These are phyloP conservation scores for Riparia riparia DNA, from an alignment of 2,113 vertebrate species.

Conservation along the genomic window DNA sequence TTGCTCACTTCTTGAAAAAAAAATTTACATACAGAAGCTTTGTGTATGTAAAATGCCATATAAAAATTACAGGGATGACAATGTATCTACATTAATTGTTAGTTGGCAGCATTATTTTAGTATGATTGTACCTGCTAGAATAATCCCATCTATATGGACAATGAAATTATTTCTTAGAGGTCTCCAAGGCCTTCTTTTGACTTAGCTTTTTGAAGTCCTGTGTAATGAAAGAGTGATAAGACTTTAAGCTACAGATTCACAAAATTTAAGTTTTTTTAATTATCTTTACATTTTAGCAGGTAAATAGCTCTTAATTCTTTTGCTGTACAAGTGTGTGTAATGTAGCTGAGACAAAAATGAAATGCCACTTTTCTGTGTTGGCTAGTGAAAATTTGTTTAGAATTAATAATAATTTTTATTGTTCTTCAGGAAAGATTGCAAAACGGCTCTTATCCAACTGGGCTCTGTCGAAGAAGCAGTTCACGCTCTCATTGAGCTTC, in stretches of 20 bases:
- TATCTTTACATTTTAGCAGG: neutral
- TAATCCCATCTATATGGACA: neutral
- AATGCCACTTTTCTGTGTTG: neutral
- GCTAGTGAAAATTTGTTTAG: neutral
- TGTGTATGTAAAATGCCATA: neutral
- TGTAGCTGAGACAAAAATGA: neutral
- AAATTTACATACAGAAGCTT: neutral
- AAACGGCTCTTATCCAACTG: constrained; percentile 87
- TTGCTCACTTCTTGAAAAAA: neutral
- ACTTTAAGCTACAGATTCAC: neutral
- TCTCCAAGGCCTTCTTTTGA: neutral
- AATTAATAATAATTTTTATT: neutral
- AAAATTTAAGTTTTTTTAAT: neutral
- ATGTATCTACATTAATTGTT: neutral
- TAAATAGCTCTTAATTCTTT: neutral
- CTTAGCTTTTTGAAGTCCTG: neutral
- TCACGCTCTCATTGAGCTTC: constrained; percentile 85
- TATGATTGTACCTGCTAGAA: neutral
- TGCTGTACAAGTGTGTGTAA: neutral
- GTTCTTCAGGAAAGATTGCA: constrained; percentile 81
- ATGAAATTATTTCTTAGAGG: neutral
- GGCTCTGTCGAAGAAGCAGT: constrained; percentile 87
- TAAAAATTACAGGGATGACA: neutral
- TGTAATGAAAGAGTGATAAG: neutral
- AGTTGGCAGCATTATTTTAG: neutral